A percentile compares a stretch with the other conserved stretches of the same genome.
Evolutionary conservation across 2,113 vertebrate genomes (phyloP).

Genomic region (Gadus macrocephalus): DNA sequence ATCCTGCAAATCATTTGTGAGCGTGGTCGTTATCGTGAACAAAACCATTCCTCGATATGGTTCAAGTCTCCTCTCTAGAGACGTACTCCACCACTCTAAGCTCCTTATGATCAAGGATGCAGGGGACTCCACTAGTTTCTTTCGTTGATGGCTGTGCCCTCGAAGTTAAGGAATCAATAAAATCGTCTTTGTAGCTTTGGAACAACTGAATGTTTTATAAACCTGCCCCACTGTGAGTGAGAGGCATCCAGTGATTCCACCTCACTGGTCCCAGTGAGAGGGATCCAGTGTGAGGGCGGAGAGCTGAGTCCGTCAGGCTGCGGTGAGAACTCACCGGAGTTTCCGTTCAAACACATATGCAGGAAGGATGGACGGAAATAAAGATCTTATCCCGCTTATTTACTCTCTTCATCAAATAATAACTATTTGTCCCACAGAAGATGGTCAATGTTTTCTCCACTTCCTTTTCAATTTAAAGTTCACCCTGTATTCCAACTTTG

Average conservation of each 20-base stretch:
- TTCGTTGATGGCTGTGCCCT: too few relatives aligned
- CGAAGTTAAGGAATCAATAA: too few relatives aligned
- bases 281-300: conserved; percentile 12
- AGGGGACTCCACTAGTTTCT: too few relatives aligned
- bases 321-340: background rate
- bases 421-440: conserved; percentile 2
- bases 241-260: background rate
- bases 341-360: background rate
- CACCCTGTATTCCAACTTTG: too few relatives aligned
- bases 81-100: too few relatives aligned
- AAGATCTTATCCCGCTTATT: background rate
- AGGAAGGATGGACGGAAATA: conserved; percentile 4
- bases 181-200: too few relatives aligned
- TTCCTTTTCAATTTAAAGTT: background rate
- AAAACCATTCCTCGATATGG: too few relatives aligned
- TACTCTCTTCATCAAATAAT: conserved; percentile 19
- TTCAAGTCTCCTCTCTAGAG: too few relatives aligned
- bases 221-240: background rate
- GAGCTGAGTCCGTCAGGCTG: background rate
- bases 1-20: too few relatives aligned
- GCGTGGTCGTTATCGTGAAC: too few relatives aligned
- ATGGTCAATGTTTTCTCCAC: background rate
- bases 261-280: background rate
- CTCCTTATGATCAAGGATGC: too few relatives aligned
- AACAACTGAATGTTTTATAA: too few relatives aligned